phyloP scores from a whole-genome alignment of 2,113 vertebrate genomes.

The Nesoenas mayeri region DNA sequence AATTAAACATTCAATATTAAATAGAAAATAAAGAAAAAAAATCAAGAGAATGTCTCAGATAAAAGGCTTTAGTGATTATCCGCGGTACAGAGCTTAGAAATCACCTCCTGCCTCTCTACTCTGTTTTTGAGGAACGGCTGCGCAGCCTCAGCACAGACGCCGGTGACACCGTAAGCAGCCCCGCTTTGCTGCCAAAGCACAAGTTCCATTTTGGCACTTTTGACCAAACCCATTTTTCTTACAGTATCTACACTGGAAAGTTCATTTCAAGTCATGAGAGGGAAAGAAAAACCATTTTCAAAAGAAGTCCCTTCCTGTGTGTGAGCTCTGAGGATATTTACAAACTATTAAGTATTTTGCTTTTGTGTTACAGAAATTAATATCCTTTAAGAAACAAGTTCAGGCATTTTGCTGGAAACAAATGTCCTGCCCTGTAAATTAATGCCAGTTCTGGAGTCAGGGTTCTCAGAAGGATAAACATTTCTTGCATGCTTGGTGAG shows the following conservation, averaged over 20 bases:
- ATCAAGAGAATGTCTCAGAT: not conserved
- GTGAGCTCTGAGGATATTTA: not conserved
- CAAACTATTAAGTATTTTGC: not conserved
- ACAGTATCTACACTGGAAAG: not conserved
- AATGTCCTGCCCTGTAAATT: conserved; percentile 12
- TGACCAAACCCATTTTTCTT: not conserved
- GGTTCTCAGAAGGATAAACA: conserved; percentile 15
- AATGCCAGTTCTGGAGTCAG: not conserved
- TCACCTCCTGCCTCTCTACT: not conserved
- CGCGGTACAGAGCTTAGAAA: not conserved
- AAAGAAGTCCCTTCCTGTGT: not conserved
- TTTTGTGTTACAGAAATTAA: not conserved
- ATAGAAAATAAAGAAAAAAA: not conserved
- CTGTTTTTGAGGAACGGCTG: not conserved
- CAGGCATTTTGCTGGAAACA: conserved; percentile 23
- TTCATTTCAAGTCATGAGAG: not conserved
- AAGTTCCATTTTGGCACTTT: not conserved
- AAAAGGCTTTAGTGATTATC: not conserved
- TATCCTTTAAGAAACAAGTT: conserved; percentile 5
- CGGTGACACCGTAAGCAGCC: not conserved
- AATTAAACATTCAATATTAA: not conserved
- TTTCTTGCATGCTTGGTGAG: not conserved
- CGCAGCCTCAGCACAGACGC: not conserved
- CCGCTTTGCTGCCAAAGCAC: not conserved
- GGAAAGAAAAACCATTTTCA: not conserved